Base-by-base conservation (phyloP, 1,140 invertebrate genomes). In the Alviniconcha marisindica region DNA sequence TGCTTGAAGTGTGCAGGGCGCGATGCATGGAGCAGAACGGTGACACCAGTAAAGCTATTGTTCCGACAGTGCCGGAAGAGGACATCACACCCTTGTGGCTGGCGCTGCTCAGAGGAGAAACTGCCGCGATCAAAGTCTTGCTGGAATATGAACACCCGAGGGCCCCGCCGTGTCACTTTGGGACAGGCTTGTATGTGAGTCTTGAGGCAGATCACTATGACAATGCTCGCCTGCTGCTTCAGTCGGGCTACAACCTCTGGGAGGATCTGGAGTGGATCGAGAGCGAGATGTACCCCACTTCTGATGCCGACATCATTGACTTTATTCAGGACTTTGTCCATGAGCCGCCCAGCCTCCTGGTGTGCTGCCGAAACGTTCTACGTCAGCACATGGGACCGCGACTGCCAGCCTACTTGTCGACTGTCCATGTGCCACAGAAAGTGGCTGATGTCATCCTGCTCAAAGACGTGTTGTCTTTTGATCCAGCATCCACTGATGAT, bases 191-290 rank as follows among this genome's bases (percentile, higher is more conserved):
- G 36, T 66, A 82, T 28, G 48, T 85, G 24, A 71, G 73, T 38
- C 40, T 85, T 31, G 80, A 85, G 51, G 84, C 82, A 48, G 81
- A 71, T 24, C 73, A 73, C 51, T 80, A 33, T n/a, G 74, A 54
- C 18, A 21, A 63, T 24, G 84, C 84, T 28, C 74, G 73, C 12
- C 69, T 85, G 80, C 76, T 85, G 31, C 74, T 85, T 5, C 80
- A 44, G 7, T 73, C 84, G n/a, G 84, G 84, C 28, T 85, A 85
- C 42, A 63, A 77, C 78, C 60, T 85, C 24, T 63, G 82, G 44
- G 84, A 85, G 44, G 84, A 85, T 54, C 40, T 82, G 40, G 84
- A 85, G 36, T 85, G 84, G 84, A 85, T 85, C 14, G 56, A 85
- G 66, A 71, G 60, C 24, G 54, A 74, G 40, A 77, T 42, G 4